Conservation (phyloP, 1,140 invertebrate genomes). For the Plodia interpunctella region DNA sequence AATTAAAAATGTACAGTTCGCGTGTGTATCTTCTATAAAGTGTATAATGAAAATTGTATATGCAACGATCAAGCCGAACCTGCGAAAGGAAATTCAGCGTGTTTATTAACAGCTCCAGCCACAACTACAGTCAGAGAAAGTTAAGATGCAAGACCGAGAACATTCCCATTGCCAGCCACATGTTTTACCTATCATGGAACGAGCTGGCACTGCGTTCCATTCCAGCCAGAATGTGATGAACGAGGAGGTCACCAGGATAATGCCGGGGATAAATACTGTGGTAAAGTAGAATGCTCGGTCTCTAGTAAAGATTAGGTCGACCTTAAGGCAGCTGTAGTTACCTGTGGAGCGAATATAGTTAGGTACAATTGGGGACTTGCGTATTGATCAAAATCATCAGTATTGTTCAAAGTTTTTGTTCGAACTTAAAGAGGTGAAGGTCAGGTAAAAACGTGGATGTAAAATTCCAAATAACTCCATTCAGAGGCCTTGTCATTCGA, state of each 20-base stretch:
- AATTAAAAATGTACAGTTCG: conserved; percentile 28
- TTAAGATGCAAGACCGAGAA: conserved; percentile 60
- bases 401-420: conserved; percentile 18
- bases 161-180: conserved; percentile 59
- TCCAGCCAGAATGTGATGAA: conserved; percentile 96
- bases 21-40: conserved; percentile 28
- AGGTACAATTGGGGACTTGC: conserved; percentile 41
- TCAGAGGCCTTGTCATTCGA: conserved; percentile 68
- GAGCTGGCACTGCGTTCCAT: conserved; percentile 93
- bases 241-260: conserved; percentile 92
- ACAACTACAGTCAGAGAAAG: conserved; percentile 50
- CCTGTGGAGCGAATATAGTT: conserved; percentile 79
- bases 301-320: conserved; percentile 88
- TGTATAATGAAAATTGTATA: conserved; percentile 17
- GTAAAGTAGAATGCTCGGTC: conserved; percentile 93
- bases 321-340: conserved; percentile 94
- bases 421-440: conserved; percentile 25
- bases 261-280: conserved; percentile 93
- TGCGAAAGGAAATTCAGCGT: conserved; percentile 56
- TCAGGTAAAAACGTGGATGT: conserved; percentile 29
- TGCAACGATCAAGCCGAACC: conserved; percentile 37
- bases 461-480: conserved; percentile 75
- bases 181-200: conserved; percentile 89
- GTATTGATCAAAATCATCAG: conserved; percentile 15
- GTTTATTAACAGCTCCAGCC: conserved; percentile 61